Conservation (phyloP, 2,797 vertebrate genomes). For the Silurus aristotelis region DNA sequence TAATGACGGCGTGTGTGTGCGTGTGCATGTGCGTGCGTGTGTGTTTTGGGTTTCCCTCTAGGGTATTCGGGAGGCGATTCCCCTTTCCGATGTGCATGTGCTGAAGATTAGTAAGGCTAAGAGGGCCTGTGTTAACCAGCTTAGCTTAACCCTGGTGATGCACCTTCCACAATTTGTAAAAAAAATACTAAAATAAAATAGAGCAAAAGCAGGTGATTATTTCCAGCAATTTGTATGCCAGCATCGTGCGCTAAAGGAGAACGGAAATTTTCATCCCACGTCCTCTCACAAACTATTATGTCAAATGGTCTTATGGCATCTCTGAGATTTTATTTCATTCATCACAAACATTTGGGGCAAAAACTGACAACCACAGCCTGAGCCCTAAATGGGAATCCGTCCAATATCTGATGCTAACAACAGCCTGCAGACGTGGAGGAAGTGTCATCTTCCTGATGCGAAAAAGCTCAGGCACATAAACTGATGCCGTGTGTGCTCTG, state of each 20-base stretch:
- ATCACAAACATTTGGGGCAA: constrained; percentile 76
- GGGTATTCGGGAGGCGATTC: constrained; percentile 53
- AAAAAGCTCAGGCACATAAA: constrained; percentile 73
- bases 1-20: constrained; percentile 79
- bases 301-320: constrained; percentile 74
- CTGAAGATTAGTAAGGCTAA: constrained; percentile 62
- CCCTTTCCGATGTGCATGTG: constrained; percentile 48
- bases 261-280: constrained; percentile 41
- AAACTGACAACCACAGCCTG: constrained; percentile 80
- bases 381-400: constrained; percentile 81
- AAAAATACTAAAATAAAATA: not conserved
- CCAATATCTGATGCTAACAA: constrained; percentile 80
- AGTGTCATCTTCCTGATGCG: constrained; percentile 74
- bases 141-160: constrained; percentile 44
- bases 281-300: constrained; percentile 73
- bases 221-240: constrained; percentile 4
- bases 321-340: constrained; percentile 78
- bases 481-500: constrained; percentile 64
- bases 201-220: not conserved
- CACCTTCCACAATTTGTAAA: not conserved
- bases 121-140: constrained; percentile 56
- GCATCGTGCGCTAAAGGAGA: constrained; percentile 12
- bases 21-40: constrained; percentile 33
- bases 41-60: constrained; percentile 56
- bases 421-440: constrained; percentile 70